Evolutionary conservation across 2,888 invertebrate genomes (phyloP), one percentile per base, ranked within the genome.

Genomic region (Aspidapion aeneum): DNA sequence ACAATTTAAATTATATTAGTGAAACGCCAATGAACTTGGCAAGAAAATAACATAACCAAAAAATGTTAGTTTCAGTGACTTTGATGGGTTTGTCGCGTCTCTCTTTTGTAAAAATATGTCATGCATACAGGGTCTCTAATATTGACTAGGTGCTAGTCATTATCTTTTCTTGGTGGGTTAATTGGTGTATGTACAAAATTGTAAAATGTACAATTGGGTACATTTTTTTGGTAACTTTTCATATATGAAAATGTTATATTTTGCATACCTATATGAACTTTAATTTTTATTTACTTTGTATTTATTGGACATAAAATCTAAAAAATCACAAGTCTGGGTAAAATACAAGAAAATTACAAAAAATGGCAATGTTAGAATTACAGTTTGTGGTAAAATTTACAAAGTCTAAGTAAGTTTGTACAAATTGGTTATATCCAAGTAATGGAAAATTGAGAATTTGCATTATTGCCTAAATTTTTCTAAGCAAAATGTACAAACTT

Each of bases 151-250:
- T 74, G 71, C 78, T 79, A 79, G 79, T 75, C 79, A 78, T 74
- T 77, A 76, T 66, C 66, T 64, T 69, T 67, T 72, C 68, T 70
- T 69, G 35, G 35, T 35, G 35, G 35, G 73, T 70, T 69, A 12
- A 12, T 35, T 3, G 35, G 73, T 68, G 73, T 74, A 77, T 75
- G 75, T 78, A 79, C 77, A 78, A 72, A 72, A 73, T 59, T 18
- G 19, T 5, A 52, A 68, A 66, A 68, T 67, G 61, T 70, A 69
- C 71, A 74, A 74, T 76, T 74, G 75, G 77, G 77, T 77, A 78
- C 79, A 78, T 79, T 79, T 79, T 79, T 35, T 80, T 80, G 80
- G 80, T 80, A 80, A 80, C 80, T 79, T 70, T 65, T 77, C 75
- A 76, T 76, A 77, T 79, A 80, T 77, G 74, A 77, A 69, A 71